Base-by-base conservation (phyloP, 2,113 vertebrate species). In the Microtus pennsylvanicus region DNA sequence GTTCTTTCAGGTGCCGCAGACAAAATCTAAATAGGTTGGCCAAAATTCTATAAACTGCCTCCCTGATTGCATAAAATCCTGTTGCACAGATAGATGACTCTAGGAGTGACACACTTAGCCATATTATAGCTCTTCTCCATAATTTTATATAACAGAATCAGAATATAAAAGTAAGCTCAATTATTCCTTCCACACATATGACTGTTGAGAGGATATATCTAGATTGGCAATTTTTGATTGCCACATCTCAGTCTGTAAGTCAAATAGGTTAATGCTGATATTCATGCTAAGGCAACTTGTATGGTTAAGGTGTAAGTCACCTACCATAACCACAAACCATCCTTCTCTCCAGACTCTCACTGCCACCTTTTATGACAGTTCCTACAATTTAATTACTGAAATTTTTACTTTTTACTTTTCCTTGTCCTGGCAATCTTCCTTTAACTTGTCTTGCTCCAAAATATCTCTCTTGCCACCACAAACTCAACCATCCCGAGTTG, bases 351-450 rank as follows among this genome's bases (percentile, higher is more conserved):
- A 78, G 19, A 95, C 35, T 75, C 70, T 14, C 17, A 58, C 45
- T 69, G 82, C 33, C 35, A 83, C 63, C 26, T 70, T 91, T 82
- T 88, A 35, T 65, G 77, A 24, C 7, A 92, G 0, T 63, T 90
- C 85, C 28, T 81, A 26, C 85, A 75, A 19, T 80, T 90, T 92
- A 87, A 45, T 92, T 38, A 91, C 12, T 80, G 42, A 88, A 90
- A 94, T 2, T 94, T 75, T 35, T 78, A 67, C 30, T 72, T 92
- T 82, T 90, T 33, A 47, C 52, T 92, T 33, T 94, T 93, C 83
- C n/a, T 96, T 87, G 38, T 78, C 21, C 47, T 87, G 5, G 55
- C 50, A 89, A 47, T 50, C 24, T 78, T 89, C 10, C 30, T 38
- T 93, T 77, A 74, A 47, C 21, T 14, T 67, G 2, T 67, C 26